A percentile compares a stretch with the other conserved stretches of the same genome.
These are phyloP conservation scores for Varanus komodoensis DNA, from an alignment of 2,113 vertebrate species.

Conservation along the genomic window DNA sequence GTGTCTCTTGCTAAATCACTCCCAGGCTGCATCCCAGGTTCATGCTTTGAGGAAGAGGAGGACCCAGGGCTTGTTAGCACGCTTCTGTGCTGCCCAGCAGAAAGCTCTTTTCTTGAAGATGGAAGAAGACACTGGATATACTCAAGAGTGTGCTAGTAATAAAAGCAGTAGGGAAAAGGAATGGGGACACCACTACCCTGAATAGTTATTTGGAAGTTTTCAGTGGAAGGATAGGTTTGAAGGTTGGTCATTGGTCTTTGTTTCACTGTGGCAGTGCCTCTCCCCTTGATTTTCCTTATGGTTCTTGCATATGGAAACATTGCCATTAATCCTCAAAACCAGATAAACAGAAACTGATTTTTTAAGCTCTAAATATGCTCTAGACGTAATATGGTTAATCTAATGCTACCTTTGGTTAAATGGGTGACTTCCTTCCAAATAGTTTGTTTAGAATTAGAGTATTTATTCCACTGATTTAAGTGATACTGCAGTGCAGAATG, in stretches of 20 bases:
- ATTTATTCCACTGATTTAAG: not conserved
- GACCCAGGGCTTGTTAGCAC: not conserved
- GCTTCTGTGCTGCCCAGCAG: not conserved
- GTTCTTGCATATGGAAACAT: not conserved
- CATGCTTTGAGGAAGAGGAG: not conserved
- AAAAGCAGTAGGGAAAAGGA: not conserved
- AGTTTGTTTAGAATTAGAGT: not conserved
- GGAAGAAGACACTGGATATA: not conserved
- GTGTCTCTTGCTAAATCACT: too few species aligned
- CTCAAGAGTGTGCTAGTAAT: not conserved
- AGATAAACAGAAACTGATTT: not conserved
- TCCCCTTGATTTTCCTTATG: not conserved
- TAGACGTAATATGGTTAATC: not conserved
- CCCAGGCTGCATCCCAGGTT: not conserved
- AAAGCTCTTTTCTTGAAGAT: not conserved
- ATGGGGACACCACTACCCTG: not conserved
- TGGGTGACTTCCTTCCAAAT: not conserved
- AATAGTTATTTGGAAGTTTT: not conserved
- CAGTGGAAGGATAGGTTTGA: not conserved
- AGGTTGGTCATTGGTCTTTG: not conserved
- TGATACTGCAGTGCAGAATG: not conserved
- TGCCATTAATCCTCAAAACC: not conserved
- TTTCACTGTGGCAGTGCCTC: not conserved
- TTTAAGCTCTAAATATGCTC: not conserved
- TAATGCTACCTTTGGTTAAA: accelerated